Evolutionary conservation across 2,797 vertebrate species (phyloP).

Genomic region (Tangara arthus): DNA sequence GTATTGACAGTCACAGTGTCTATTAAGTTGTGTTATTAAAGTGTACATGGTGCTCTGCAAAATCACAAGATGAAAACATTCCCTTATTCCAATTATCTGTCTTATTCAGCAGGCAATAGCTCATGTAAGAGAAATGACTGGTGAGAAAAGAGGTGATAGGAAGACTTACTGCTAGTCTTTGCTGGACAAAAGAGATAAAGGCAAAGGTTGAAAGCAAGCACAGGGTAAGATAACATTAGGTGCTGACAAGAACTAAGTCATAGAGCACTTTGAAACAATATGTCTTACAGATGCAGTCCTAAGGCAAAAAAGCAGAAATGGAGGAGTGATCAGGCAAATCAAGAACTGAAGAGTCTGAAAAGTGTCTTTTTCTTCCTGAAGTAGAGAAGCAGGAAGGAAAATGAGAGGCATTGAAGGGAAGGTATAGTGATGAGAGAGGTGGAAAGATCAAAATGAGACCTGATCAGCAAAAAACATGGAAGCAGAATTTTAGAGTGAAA

Average conservation of each 20-base stretch:
- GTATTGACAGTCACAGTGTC: background rate
- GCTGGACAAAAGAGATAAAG: background rate
- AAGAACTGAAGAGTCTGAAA: background rate
- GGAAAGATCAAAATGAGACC: slow-evolving; percentile 17
- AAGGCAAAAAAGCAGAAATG: background rate
- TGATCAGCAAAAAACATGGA: background rate
- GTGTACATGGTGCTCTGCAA: background rate
- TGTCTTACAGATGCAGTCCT: background rate
- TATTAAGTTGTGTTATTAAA: background rate
- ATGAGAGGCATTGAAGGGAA: background rate
- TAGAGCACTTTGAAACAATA: background rate
- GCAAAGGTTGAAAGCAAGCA: background rate
- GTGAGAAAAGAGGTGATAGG: background rate
- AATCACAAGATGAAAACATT: background rate
- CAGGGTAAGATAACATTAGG: background rate
- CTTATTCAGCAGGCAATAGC: background rate
- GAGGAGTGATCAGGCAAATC: background rate
- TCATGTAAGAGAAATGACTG: background rate
- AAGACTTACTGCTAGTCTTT: background rate
- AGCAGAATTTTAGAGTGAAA: background rate
- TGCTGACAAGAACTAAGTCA: background rate
- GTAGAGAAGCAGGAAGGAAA: background rate
- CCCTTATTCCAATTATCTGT: background rate
- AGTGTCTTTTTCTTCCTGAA: background rate
- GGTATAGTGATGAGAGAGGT: background rate